These are phyloP conservation scores for Pseudomyrmex flavicornis DNA, from an alignment of 1,140 invertebrate genomes.

Conservation along the genomic window DNA sequence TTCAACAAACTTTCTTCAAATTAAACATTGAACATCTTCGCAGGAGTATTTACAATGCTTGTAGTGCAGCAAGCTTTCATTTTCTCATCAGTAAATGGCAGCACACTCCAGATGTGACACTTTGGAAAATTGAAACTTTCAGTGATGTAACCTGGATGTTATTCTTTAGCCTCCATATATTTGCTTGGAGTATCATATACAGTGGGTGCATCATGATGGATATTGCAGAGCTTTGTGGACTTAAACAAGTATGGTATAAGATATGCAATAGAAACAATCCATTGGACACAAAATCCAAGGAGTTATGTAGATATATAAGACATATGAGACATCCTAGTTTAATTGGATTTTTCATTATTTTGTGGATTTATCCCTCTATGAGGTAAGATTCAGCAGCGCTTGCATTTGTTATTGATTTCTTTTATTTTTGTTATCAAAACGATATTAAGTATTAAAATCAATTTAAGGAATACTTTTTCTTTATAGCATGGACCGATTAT, in stretches of 20 bases:
- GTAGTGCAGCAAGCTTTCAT: slow-evolving; percentile 75
- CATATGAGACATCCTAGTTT: slow-evolving; percentile 87
- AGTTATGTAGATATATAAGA: slow-evolving; percentile 81
- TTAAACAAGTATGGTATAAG: slow-evolving; percentile 87
- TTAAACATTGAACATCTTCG: slow-evolving; percentile 82
- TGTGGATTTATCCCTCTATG: slow-evolving; percentile 86
- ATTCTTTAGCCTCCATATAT: slow-evolving; percentile 84
- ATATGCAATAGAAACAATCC: slow-evolving; percentile 82
- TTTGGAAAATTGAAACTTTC: slow-evolving; percentile 85
- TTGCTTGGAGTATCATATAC: slow-evolving; percentile 88
- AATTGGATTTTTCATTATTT: slow-evolving; percentile 84
- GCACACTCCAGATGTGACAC: slow-evolving; percentile 78
- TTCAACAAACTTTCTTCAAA: slow-evolving; percentile 82
- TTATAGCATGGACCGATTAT: slow-evolving; percentile 85
- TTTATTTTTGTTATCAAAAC: background rate
- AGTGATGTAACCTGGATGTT: slow-evolving; percentile 82
- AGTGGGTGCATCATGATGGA: slow-evolving; percentile 88
- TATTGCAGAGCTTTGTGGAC: slow-evolving; percentile 86
- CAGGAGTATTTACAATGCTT: slow-evolving; percentile 85
- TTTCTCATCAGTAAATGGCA: slow-evolving; percentile 83
- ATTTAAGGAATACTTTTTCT: slow-evolving; percentile 57
- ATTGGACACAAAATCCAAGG: slow-evolving; percentile 82
- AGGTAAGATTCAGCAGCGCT: slow-evolving; percentile 80
- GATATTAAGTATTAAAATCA: slow-evolving; percentile 7
- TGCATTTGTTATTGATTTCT: background rate